Conservation (phyloP, 1,140 invertebrate species). For the Meloidogyne floridensis region DNA sequence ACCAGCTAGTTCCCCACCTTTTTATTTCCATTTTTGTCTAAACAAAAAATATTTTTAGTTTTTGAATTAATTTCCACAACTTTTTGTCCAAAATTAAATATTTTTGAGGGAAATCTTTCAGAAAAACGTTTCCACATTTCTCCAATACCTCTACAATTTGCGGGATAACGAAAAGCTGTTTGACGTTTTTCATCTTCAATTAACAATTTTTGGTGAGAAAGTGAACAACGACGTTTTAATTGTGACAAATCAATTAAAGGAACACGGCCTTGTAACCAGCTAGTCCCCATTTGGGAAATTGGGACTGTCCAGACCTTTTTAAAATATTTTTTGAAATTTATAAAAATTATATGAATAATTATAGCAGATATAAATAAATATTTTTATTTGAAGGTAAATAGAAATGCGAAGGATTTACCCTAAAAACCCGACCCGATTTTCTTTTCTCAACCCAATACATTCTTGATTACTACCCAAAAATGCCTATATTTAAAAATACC, state of each 20-base stretch:
- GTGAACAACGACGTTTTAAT: constrained; percentile 23
- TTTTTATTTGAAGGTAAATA: background rate
- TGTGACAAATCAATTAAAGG: constrained; percentile 36
- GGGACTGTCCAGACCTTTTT: constrained; percentile 46
- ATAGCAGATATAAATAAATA: too few relatives aligned
- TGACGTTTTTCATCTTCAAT: constrained; percentile 26
- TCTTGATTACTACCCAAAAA: too few relatives aligned
- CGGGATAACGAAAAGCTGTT: constrained; percentile 43
- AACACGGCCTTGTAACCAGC: constrained; percentile 49
- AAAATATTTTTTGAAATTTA: background rate
- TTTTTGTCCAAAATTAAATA: constrained; percentile 40
- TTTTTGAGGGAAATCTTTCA: constrained; percentile 25
- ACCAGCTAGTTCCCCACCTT: too few relatives aligned
- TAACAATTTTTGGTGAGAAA: constrained; percentile 19
- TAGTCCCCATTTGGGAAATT: constrained; percentile 40
- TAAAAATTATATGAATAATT: too few relatives aligned
- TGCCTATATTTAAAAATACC: constrained; percentile 17
- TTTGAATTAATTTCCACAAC: constrained; percentile 35
- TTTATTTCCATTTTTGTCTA: background rate
- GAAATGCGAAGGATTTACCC: too few relatives aligned
- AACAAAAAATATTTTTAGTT: constrained; percentile 14
- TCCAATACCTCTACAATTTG: constrained; percentile 45
- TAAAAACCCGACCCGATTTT: too few relatives aligned
- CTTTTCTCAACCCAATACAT: too few relatives aligned
- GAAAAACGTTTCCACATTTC: constrained; percentile 45